Conservation (phyloP, 2,797 vertebrate species). For the Anabacerthia variegaticeps region DNA sequence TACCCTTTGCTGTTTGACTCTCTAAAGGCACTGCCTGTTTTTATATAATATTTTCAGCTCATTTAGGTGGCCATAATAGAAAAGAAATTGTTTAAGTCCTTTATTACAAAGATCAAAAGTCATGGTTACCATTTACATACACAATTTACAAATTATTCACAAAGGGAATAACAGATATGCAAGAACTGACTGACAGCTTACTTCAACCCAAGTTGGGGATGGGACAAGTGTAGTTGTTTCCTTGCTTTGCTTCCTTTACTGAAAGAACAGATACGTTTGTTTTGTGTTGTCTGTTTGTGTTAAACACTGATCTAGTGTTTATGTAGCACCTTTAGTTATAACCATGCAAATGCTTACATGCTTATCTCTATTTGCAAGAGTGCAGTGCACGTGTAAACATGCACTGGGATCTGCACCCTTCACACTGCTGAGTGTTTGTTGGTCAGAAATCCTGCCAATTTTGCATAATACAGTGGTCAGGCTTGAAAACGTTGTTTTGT, state of each 20-base stretch:
- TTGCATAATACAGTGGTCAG: neutral
- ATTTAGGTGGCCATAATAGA: neutral
- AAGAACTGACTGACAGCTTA: conserved; percentile 21
- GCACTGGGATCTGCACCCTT: neutral
- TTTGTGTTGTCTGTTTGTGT: neutral
- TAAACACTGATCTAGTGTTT: conserved; percentile 56
- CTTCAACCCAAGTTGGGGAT: neutral
- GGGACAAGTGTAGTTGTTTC: neutral
- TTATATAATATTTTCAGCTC: neutral
- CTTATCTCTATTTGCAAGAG: neutral
- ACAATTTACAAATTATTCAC: conserved; percentile 75
- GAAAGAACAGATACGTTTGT: neutral
- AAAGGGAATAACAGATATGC: conserved; percentile 36
- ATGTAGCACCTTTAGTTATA: conserved; percentile 62
- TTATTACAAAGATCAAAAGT: conserved; percentile 82
- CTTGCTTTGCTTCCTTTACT: neutral
- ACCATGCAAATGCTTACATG: conserved; percentile 1
- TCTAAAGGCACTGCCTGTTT: neutral
- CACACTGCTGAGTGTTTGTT: neutral
- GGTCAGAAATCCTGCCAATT: neutral
- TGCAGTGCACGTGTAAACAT: neutral
- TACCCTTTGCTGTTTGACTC: neutral
- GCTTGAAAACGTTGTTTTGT: neutral
- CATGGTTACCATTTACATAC: conserved; percentile 63
- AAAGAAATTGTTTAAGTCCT: conserved; percentile 42